These are phyloP conservation scores for Euleptes europaea DNA, from an alignment of 2,113 vertebrate genomes.

Conservation along the genomic window DNA sequence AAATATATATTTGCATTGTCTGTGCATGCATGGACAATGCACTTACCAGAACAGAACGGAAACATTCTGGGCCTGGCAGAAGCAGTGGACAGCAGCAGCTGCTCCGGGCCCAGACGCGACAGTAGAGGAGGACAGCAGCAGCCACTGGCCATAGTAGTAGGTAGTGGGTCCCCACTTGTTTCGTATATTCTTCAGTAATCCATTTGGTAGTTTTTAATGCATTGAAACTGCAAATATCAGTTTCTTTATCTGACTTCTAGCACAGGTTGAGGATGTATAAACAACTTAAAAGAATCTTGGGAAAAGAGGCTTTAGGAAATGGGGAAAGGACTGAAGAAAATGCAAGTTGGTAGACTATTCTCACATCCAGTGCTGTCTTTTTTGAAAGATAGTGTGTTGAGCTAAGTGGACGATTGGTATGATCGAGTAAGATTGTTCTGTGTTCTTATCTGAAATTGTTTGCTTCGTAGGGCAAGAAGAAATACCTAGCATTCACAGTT, in stretches of 20 bases:
- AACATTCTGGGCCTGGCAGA: too few species aligned
- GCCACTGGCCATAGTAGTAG: too few species aligned
- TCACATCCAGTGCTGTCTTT: not conserved
- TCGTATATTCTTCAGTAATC: not conserved
- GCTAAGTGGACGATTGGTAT: not conserved
- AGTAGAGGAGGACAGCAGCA: too few species aligned
- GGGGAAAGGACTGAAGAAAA: not conserved
- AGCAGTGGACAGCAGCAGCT: too few species aligned
- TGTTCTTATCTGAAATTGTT: not conserved
- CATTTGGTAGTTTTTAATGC: not conserved
- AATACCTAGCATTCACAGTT: not conserved
- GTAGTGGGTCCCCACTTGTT: too few species aligned
- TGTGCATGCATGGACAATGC: too few species aligned
- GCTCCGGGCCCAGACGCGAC: too few species aligned
- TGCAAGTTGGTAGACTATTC: not conserved
- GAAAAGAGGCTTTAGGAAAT: not conserved
- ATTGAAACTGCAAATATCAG: not conserved
- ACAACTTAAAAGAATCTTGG: not conserved
- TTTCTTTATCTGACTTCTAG: not conserved
- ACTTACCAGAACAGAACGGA: too few species aligned
- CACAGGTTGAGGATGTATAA: not conserved
- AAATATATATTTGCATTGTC: too few species aligned
- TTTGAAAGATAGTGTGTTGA: not conserved
- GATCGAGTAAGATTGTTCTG: not conserved
- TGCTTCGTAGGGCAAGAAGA: slow-evolving; percentile 5